These are phyloP conservation scores for Grus americana DNA, from an alignment of 2,113 vertebrate species.

Conservation along the genomic window DNA sequence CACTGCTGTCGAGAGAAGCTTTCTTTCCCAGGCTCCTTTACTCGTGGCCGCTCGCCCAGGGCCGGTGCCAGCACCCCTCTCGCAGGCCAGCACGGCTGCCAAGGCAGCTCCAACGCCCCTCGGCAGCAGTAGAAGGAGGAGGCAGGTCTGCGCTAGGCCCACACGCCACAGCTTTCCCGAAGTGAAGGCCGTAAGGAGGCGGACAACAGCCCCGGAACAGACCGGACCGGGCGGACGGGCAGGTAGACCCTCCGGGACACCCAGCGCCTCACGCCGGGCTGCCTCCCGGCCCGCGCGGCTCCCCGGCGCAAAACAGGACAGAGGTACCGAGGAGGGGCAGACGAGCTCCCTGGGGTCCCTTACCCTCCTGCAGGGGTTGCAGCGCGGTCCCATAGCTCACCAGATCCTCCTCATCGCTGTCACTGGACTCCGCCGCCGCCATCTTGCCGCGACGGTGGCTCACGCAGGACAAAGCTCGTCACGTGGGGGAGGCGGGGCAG, in stretches of 20 bases:
- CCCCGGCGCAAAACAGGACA: accelerated
- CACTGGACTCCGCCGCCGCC: conserved; percentile 74
- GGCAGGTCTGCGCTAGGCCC: not conserved
- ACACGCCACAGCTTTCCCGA: not conserved
- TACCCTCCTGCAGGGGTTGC: conserved; percentile 87
- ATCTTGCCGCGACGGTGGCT: conserved; percentile 66
- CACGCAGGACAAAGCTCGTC: accelerated
- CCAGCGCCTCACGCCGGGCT: not conserved
- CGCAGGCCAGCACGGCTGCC: not conserved
- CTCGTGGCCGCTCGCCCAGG: too few relatives aligned
- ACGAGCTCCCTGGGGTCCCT: not conserved
- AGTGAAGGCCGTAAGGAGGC: accelerated
- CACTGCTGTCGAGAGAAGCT: not conserved
- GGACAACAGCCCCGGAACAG: not conserved
- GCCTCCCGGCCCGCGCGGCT: not conserved
- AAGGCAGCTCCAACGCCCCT: not conserved
- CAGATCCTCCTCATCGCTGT: conserved; percentile 81
- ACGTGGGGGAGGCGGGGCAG: not conserved
- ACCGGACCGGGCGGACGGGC: not conserved
- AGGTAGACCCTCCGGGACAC: not conserved
- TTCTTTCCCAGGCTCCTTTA: accelerated
- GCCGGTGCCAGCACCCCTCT: not conserved
- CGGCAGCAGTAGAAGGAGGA: too few relatives aligned
- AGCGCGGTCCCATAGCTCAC: conserved; percentile 81
- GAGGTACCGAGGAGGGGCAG: too few relatives aligned